Evolutionary conservation across 2,888 invertebrate species (phyloP).

Genomic region (Pocota personata): DNA sequence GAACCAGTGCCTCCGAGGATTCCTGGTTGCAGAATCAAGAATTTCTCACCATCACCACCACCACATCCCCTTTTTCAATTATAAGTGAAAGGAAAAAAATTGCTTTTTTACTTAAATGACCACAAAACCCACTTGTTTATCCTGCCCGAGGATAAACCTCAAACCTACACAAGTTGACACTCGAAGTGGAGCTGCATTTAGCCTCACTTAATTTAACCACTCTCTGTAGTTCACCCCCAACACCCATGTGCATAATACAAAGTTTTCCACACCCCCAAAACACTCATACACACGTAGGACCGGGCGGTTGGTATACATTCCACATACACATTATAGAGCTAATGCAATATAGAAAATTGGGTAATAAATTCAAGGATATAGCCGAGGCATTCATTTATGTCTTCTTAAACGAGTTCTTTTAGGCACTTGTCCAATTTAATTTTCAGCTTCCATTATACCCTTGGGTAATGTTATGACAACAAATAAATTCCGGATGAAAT

Average conservation of each 20-base stretch:
- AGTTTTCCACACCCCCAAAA: constrained; percentile 2
- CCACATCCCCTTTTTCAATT: constrained; percentile 20
- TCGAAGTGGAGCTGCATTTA: constrained; percentile 33
- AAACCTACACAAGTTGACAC: constrained; percentile 35
- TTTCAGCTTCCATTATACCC: constrained; percentile 74
- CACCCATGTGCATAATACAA: constrained; percentile 32
- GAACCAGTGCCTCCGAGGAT: constrained; percentile 37
- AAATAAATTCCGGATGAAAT: constrained; percentile 72
- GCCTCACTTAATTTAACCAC: constrained; percentile 43
- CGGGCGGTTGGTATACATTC: no score
- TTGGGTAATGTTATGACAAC: constrained; percentile 70
- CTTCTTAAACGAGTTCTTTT: constrained; percentile 73
- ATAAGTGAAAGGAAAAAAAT: constrained; percentile 4
- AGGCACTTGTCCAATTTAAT: constrained; percentile 76
- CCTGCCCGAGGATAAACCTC: constrained; percentile 15
- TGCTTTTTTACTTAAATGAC: constrained; percentile 35
- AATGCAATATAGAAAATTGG: constrained; percentile 73
- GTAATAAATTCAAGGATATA: constrained; percentile 73
- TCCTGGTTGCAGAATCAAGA: not conserved
- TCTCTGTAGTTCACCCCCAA: not conserved
- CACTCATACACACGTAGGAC: not conserved
- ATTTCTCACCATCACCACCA: not conserved
- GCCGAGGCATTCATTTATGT: constrained; percentile 72
- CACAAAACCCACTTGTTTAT: constrained; percentile 31
- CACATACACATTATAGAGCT: constrained; percentile 30